Conservation (phyloP, 2,888 invertebrate genomes). For the Polyommatus iphigenia region DNA sequence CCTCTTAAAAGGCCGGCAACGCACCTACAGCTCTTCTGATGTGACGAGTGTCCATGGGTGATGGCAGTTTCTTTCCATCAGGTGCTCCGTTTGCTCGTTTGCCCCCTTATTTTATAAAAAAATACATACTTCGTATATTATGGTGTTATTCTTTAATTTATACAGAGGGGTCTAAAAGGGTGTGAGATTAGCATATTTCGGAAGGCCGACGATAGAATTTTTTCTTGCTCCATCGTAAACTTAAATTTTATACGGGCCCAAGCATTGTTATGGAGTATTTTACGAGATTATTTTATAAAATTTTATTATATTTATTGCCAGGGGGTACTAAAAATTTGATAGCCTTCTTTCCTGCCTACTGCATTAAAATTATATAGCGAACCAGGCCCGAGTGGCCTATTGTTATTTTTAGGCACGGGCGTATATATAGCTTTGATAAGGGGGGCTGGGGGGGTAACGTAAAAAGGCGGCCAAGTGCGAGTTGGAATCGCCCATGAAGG, state of each 20-base stretch:
- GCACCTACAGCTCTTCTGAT: no score
- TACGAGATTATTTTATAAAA: constrained; percentile 23
- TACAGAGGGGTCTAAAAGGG: constrained; percentile 1
- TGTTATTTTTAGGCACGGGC: background rate
- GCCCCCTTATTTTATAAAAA: no score
- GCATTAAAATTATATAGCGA: background rate
- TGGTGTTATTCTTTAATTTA: background rate
- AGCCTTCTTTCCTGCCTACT: background rate
- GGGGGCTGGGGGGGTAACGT: no score
- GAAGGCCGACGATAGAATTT: constrained; percentile 8
- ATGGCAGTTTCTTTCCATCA: no score
- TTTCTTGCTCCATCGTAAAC: constrained; percentile 13
- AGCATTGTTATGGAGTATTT: constrained; percentile 27
- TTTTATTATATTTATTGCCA: constrained; percentile 6
- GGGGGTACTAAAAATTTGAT: constrained; percentile 1
- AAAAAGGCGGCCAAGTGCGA: no score
- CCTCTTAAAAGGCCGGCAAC: no score
- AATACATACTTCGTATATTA: background rate
- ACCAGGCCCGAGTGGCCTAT: background rate
- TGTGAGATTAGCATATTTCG: constrained; percentile 24
- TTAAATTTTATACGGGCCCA: background rate
- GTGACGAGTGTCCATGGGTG: no score
- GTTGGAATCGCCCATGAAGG: no score
- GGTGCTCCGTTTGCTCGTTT: no score
- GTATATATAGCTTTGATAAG: no score